Conservation (phyloP, 2,888 invertebrate genomes). For the Apomyelois bistriatella region DNA sequence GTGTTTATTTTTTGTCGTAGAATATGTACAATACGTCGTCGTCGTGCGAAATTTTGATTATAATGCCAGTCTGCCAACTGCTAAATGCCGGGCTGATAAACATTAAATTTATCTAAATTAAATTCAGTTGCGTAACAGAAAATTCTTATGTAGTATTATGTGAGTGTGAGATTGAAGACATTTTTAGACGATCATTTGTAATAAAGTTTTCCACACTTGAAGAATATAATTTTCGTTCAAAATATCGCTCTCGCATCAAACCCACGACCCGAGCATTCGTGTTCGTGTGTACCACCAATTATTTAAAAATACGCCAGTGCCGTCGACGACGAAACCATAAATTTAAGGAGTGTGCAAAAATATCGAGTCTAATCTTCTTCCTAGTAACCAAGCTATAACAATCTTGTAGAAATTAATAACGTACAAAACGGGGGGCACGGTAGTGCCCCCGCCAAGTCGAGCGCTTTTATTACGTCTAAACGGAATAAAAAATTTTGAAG, state of each 20-base stretch:
- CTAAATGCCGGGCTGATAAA: conserved; percentile 33
- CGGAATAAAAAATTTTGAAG: too few relatives aligned
- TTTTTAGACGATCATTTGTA: conserved; percentile 36
- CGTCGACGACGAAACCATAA: conserved; percentile 16
- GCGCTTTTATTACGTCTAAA: too few relatives aligned
- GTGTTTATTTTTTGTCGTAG: too few relatives aligned
- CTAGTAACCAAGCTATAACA: background rate
- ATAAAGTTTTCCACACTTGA: conserved; percentile 51
- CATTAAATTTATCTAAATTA: conserved; percentile 46
- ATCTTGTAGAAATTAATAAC: conserved; percentile 12
- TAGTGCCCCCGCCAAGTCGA: too few relatives aligned
- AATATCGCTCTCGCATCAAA: conserved; percentile 27
- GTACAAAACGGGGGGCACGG: too few relatives aligned
- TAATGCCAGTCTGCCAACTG: conserved; percentile 28
- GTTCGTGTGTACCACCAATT: conserved; percentile 15
- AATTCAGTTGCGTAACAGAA: conserved; percentile 39
- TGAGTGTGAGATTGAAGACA: conserved; percentile 31
- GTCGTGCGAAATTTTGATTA: conserved; percentile 19
- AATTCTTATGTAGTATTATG: conserved; percentile 45
- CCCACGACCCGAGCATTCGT: conserved; percentile 12
- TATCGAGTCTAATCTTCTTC: conserved; percentile 14
- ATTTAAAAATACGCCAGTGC: conserved; percentile 21
- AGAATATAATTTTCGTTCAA: conserved; percentile 35
- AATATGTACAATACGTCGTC: too few relatives aligned
- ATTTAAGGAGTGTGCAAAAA: conserved; percentile 14